These are phyloP conservation scores for Tenthredo livida DNA, from an alignment of 2,888 invertebrate species.

Conservation along the genomic window DNA sequence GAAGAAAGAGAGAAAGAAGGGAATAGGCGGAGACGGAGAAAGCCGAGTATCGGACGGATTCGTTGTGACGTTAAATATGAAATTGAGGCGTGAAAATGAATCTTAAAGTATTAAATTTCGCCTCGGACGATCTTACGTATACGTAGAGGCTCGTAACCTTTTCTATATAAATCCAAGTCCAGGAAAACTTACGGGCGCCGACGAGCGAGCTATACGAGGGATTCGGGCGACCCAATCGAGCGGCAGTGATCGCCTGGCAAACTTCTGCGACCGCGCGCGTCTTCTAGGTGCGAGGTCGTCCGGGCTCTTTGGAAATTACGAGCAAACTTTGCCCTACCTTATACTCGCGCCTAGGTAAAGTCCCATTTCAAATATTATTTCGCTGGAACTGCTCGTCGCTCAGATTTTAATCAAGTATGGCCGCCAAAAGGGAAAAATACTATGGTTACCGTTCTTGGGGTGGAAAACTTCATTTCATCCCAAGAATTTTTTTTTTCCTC, in stretches of 20 bases:
- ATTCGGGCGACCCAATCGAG: conserved; percentile 61
- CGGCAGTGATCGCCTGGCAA: conserved; percentile 59
- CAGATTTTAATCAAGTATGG: conserved; percentile 65
- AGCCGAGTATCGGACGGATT: neutral
- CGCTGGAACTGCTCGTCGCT: conserved; percentile 53
- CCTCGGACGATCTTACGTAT: neutral
- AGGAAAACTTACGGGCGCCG: conserved; percentile 32
- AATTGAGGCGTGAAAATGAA: conserved; percentile 64
- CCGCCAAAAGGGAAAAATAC: conserved; percentile 56
- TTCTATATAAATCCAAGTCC: conserved; percentile 24
- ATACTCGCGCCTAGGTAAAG: conserved; percentile 43
- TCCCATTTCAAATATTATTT: conserved; percentile 51
- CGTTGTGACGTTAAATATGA: conserved; percentile 52
- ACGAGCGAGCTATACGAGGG: conserved; percentile 1
- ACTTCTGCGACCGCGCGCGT: conserved; percentile 51
- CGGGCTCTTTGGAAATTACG: conserved; percentile 54
- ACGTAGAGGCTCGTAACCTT: neutral
- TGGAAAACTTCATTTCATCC: conserved; percentile 60
- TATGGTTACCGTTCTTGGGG: neutral
- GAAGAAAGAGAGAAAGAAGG: neutral
- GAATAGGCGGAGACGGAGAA: neutral
- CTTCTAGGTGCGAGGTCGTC: conserved; percentile 51
- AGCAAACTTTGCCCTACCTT: conserved; percentile 52
- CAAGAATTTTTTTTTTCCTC: conserved; percentile 51
- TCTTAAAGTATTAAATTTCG: conserved; percentile 55